These are phyloP conservation scores for Scyliorhinus canicula DNA, from an alignment of 2,797 vertebrate species.

Conservation along the genomic window DNA sequence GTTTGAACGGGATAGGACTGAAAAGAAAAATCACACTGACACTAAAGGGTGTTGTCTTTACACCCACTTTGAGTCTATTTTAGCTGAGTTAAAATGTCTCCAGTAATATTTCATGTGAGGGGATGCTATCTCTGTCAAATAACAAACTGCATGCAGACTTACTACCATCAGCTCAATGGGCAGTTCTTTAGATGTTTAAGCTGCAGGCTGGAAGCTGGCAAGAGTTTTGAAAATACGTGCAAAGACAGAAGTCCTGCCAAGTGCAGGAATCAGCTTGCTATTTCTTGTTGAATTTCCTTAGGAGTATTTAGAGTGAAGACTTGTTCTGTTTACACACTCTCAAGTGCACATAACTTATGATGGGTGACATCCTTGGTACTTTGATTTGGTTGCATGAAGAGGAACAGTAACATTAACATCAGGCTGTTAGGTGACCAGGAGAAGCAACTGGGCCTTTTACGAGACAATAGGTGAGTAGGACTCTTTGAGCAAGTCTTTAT, in stretches of 20 bases:
- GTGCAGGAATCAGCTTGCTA: not conserved
- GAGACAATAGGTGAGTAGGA: not conserved
- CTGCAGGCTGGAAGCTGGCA: not conserved
- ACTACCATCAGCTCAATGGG: not conserved
- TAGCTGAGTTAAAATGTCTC: not conserved
- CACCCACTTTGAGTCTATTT: not conserved
- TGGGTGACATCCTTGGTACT: not conserved
- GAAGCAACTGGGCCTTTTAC: not conserved
- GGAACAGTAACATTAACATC: not conserved
- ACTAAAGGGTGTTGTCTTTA: too few relatives aligned
- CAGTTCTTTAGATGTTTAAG: too few relatives aligned
- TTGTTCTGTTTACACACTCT: not conserved
- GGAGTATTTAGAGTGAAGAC: not conserved
- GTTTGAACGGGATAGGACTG: not conserved
- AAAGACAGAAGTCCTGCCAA: not conserved
- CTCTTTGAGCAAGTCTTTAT: not conserved
- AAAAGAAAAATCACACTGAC: not conserved
- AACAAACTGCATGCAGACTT: not conserved
- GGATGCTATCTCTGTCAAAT: not conserved
- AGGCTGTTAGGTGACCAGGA: not conserved
- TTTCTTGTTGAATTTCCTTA: not conserved
- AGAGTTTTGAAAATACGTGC: not conserved
- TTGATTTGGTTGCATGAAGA: conserved; percentile 13
- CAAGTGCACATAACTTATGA: not conserved
- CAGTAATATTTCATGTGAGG: not conserved